Percentiles rank a stretch among this genome's conserved stretches.
Conservation (phyloP, 1,140 invertebrate species). For the Adoxophyes honmai region DNA sequence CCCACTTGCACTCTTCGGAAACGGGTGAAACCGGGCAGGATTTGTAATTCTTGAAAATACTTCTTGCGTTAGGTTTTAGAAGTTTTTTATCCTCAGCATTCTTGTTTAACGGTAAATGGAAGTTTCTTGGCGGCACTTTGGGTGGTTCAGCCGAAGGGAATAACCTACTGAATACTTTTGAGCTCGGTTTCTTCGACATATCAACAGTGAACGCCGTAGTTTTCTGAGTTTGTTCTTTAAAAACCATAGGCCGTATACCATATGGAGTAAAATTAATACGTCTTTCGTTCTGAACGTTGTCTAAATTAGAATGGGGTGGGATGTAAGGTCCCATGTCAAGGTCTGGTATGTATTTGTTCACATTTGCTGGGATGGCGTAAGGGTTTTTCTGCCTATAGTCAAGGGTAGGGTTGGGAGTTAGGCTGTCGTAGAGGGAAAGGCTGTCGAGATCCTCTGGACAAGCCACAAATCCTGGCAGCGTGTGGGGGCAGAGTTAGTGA, state of each 20-base stretch:
- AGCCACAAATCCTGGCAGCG: slow-evolving; percentile 59
- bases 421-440: slow-evolving; percentile 64
- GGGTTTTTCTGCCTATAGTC: slow-evolving; percentile 71
- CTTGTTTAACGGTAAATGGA: slow-evolving; percentile 60
- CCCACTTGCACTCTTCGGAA: slow-evolving; percentile 82
- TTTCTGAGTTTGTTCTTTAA: slow-evolving; percentile 51
- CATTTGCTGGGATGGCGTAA: slow-evolving; percentile 74
- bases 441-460: slow-evolving; percentile 68
- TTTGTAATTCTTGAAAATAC: slow-evolving; percentile 83
- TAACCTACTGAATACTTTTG: slow-evolving; percentile 70
- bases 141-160: slow-evolving; percentile 53
- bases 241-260: slow-evolving; percentile 38
- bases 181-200: slow-evolving; percentile 52
- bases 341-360: slow-evolving; percentile 65
- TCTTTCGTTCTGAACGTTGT: slow-evolving; percentile 25
- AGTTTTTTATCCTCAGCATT: slow-evolving; percentile 49
- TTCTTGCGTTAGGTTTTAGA: slow-evolving; percentile 71
- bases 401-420: slow-evolving; percentile 50
- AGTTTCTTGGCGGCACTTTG: slow-evolving; percentile 57
- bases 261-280: slow-evolving; percentile 38
- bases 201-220: slow-evolving; percentile 63
- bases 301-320: slow-evolving; percentile 38
- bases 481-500: slow-evolving; percentile 49
- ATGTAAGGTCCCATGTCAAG: slow-evolving; percentile 45
- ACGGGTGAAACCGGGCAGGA: slow-evolving; percentile 83